These are phyloP conservation scores for Pollimyrus isidori DNA, from an alignment of 2,113 vertebrate species.

Conservation along the genomic window DNA sequence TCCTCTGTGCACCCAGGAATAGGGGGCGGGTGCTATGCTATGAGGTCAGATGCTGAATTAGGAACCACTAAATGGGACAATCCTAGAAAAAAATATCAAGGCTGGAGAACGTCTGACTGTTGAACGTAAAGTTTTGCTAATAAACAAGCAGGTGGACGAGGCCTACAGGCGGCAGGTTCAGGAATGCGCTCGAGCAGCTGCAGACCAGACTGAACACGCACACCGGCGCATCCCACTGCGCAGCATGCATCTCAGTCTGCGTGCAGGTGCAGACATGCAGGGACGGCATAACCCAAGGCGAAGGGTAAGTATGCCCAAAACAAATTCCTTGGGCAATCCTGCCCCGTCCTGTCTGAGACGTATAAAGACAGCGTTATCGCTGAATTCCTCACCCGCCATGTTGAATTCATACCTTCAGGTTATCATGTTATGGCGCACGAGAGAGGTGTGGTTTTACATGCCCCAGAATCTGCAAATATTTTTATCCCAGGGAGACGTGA, in stretches of 20 bases:
- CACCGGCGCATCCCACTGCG: not conserved
- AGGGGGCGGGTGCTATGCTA: not conserved
- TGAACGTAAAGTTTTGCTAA: not conserved
- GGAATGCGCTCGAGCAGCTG: not conserved
- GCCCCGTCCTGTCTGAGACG: not conserved
- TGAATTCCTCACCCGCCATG: not conserved
- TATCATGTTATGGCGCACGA: not conserved
- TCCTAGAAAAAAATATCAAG: not conserved
- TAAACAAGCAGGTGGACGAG: not conserved
- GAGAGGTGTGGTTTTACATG: not conserved
- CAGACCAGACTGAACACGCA: not conserved
- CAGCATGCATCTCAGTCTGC: not conserved
- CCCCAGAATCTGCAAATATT: not conserved
- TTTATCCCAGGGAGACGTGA: not conserved
- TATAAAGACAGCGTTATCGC: not conserved
- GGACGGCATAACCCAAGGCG: not conserved
- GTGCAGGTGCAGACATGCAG: not conserved
- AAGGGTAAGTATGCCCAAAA: not conserved
- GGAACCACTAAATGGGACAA: not conserved
- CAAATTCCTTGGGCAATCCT: conserved; percentile 13
- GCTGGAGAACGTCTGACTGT: not conserved
- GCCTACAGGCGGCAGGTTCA: not conserved
- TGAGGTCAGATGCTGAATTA: not conserved
- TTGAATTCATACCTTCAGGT: not conserved
- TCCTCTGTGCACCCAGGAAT: not conserved